phyloP scores from a whole-genome alignment of 2,888 invertebrate genomes.

The Junonia oenone region DNA sequence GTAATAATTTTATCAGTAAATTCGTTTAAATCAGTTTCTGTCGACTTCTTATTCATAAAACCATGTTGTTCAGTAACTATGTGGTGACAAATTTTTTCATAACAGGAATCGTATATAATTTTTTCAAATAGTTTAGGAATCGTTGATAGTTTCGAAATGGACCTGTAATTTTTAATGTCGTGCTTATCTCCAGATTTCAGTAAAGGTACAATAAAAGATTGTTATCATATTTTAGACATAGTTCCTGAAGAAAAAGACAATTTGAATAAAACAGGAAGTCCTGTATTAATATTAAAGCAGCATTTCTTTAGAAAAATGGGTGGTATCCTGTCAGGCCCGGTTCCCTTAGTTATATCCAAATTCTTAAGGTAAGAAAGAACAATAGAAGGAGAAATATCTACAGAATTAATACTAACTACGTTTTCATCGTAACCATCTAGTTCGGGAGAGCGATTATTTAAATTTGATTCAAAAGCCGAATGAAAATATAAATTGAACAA shows the following conservation, averaged over 20 bases:
- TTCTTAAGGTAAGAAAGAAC: not conserved
- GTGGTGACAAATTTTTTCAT: not conserved
- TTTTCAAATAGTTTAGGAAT: not conserved
- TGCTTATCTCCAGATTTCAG: not conserved
- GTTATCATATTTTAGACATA: not conserved
- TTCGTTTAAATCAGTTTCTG: not conserved
- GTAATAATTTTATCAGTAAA: not conserved
- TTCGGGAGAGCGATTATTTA: not conserved
- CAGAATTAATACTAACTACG: not conserved
- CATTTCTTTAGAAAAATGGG: not conserved
- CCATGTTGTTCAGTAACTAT: not conserved
- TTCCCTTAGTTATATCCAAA: not conserved
- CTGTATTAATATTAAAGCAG: not conserved
- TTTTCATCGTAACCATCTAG: not conserved
- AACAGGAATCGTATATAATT: not conserved
- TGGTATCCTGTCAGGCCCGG: not conserved
- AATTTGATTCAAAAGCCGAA: not conserved
- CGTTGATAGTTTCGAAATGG: not conserved
- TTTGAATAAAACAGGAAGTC: not conserved
- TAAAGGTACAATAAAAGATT: not conserved
- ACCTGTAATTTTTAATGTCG: not conserved
- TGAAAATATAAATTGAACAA: not conserved
- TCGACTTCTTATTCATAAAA: not conserved
- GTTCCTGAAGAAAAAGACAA: not conserved
- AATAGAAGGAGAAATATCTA: not conserved